These are phyloP conservation scores for Jaculus jaculus DNA, from an alignment of 2,113 vertebrate genomes.

Conservation along the genomic window DNA sequence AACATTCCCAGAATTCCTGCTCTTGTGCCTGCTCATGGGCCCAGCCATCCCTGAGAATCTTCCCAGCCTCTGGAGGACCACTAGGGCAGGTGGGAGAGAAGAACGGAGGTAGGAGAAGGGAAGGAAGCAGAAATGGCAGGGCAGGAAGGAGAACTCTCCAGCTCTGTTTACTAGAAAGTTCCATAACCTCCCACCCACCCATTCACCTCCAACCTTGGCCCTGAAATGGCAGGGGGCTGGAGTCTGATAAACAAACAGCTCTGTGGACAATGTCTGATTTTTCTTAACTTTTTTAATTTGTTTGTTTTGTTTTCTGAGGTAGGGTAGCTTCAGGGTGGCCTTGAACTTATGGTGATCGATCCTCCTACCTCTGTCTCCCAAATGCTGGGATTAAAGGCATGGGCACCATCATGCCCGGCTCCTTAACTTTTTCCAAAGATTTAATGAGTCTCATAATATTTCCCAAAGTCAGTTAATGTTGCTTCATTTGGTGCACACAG, in stretches of 20 bases:
- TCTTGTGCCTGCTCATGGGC: neutral
- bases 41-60: neutral
- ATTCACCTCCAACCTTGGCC: neutral
- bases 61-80: neutral
- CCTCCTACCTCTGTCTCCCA: too few relatives aligned
- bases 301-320: too few relatives aligned
- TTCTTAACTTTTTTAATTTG: neutral
- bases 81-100: neutral
- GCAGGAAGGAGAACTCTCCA: neutral
- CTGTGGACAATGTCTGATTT: neutral
- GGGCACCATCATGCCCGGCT: too few relatives aligned
- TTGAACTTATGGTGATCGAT: too few relatives aligned
- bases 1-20: neutral
- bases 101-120: neutral
- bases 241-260: neutral
- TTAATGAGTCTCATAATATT: conserved; percentile 1
- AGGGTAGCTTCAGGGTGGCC: too few relatives aligned
- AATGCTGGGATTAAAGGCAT: too few relatives aligned
- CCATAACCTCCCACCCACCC: neutral
- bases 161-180: neutral
- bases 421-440: conserved; percentile 8
- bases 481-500: conserved; percentile 36
- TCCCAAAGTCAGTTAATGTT: neutral
- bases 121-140: neutral
- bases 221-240: neutral